These are phyloP conservation scores for Dissostichus mawsoni DNA, from an alignment of 2,113 vertebrate genomes.

Conservation along the genomic window DNA sequence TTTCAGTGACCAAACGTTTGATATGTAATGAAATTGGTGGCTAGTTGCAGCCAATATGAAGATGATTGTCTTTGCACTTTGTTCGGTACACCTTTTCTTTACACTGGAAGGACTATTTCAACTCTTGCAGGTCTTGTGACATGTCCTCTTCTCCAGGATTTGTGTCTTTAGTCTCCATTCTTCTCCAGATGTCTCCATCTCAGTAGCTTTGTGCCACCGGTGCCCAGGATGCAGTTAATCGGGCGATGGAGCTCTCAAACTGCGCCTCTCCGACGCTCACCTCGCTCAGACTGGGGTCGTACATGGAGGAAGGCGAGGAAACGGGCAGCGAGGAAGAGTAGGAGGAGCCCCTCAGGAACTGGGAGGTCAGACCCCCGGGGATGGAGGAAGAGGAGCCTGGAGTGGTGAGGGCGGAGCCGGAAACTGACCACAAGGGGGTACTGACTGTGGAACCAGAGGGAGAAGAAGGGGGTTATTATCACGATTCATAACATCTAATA, in stretches of 20 bases:
- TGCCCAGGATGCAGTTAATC: slow-evolving; percentile 85
- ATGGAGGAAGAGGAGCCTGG: slow-evolving; percentile 83
- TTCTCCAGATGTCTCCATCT: slow-evolving; percentile 20
- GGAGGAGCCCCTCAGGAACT: slow-evolving; percentile 85
- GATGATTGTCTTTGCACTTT: slow-evolving; percentile 39
- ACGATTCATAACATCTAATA: neutral
- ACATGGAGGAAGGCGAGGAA: slow-evolving; percentile 85
- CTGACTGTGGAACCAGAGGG: slow-evolving; percentile 73
- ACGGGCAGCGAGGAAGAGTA: slow-evolving; percentile 86
- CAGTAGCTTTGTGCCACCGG: slow-evolving; percentile 87
- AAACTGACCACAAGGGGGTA: slow-evolving; percentile 86
- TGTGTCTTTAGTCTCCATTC: slow-evolving; percentile 22
- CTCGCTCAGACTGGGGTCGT: slow-evolving; percentile 82
- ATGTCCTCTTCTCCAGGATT: slow-evolving; percentile 28
- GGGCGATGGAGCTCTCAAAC: slow-evolving; percentile 86
- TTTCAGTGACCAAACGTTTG: too few relatives aligned
- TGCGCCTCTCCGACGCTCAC: slow-evolving; percentile 81
- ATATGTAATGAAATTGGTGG: too few relatives aligned
- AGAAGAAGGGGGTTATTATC: neutral
- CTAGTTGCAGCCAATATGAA: neutral
- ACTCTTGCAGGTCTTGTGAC: slow-evolving; percentile 18
- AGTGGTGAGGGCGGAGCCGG: slow-evolving; percentile 81
- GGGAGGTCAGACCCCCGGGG: slow-evolving; percentile 80
- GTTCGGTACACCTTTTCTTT: neutral
- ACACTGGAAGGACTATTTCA: slow-evolving; percentile 13